Evolutionary conservation across 2,113 vertebrate genomes (phyloP).

Genomic region (Sterna hirundo): DNA sequence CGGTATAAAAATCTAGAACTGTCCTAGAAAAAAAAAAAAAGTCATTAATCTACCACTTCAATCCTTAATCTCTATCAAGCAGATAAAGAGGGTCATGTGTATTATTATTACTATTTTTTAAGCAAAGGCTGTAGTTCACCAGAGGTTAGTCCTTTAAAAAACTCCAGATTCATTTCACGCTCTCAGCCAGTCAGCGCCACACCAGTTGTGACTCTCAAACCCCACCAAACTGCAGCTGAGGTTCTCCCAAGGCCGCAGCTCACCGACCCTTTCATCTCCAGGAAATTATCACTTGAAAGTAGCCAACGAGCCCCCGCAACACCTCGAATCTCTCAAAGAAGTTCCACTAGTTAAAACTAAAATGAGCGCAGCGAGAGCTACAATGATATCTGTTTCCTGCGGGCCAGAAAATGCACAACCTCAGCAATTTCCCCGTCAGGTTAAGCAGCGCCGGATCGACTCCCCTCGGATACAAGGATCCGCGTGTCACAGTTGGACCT

Average conservation of each 20-base stretch:
- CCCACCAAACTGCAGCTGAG: not conserved
- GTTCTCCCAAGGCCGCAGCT: not conserved
- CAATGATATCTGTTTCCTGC: fast-evolving
- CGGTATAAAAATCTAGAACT: not conserved
- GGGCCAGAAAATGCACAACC: not conserved
- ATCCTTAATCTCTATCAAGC: not conserved
- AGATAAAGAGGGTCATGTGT: not conserved
- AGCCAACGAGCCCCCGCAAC: not conserved
- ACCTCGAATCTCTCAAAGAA: not conserved
- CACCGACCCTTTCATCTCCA: not conserved
- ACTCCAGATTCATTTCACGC: not conserved
- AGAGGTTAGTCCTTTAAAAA: not conserved
- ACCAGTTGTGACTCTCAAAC: not conserved
- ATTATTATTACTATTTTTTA: not conserved
- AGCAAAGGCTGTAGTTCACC: not conserved
- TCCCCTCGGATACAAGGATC: not conserved
- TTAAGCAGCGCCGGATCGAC: not conserved
- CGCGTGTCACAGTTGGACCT: too few relatives aligned
- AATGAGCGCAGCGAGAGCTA: fast-evolving
- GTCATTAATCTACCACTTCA: not conserved
- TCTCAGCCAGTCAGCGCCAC: not conserved
- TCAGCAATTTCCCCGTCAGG: not conserved
- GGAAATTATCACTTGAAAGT: fast-evolving
- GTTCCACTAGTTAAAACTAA: not conserved
- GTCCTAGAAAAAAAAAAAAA: not conserved